Percentiles rank a stretch among this genome's conserved stretches.
Conservation (phyloP, 2,888 invertebrate genomes). For the Andrena bicolor region DNA sequence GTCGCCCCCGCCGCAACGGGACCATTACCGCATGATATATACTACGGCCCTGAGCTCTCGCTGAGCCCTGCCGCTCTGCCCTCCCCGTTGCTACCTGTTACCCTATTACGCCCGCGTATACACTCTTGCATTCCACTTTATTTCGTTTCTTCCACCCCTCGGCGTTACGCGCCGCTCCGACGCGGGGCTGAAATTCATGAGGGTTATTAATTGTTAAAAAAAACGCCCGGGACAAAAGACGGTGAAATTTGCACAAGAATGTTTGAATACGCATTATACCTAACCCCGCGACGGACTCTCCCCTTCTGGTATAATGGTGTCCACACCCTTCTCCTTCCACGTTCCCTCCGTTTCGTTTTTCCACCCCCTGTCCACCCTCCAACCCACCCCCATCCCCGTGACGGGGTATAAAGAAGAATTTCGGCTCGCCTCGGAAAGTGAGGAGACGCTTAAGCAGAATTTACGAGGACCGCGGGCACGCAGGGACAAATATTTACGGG, state of each 20-base stretch:
- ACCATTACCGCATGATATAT: constrained; percentile 81
- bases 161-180: constrained; percentile 26
- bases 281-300: neutral
- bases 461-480: constrained; percentile 18
- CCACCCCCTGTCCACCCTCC: no score
- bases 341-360: neutral
- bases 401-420: constrained; percentile 28
- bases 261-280: constrained; percentile 36
- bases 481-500: constrained; percentile 42
- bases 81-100: constrained; percentile 72
- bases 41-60: constrained; percentile 72
- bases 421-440: constrained; percentile 1
- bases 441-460: constrained; percentile 33
- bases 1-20: constrained; percentile 78
- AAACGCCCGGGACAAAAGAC: constrained; percentile 48
- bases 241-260: constrained; percentile 58
- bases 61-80: constrained; percentile 46
- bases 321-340: neutral
- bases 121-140: constrained; percentile 71
- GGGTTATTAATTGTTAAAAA: constrained; percentile 68
- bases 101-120: constrained; percentile 74
- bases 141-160: constrained; percentile 61
- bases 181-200: constrained; percentile 61
- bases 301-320: neutral
- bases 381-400: neutral